A percentile compares a stretch with the other conserved stretches of the same genome.
Conservation (phyloP, 2,797 vertebrate species). For the Syngnathus rostellatus region DNA sequence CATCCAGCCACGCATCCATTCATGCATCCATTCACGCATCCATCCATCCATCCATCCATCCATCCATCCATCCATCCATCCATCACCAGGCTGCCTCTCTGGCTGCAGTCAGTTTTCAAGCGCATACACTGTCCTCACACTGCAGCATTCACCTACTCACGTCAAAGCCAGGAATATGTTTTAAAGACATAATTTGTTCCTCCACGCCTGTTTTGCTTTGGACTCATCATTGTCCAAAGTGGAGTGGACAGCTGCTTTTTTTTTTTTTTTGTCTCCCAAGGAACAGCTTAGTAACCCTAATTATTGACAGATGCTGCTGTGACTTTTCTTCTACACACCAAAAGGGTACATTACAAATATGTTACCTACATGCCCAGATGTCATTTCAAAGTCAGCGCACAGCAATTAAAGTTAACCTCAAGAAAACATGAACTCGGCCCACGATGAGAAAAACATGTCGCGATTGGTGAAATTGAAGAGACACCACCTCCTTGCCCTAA, state of each 20-base stretch:
- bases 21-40: too few relatives aligned
- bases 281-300: slow-evolving; percentile 4
- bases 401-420: slow-evolving; percentile 43
- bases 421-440: slow-evolving; percentile 48
- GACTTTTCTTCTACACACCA: slow-evolving; percentile 12
- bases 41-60: neutral
- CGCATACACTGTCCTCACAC: neutral
- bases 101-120: neutral
- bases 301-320: slow-evolving; percentile 25
- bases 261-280: neutral
- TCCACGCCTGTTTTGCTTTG: neutral
- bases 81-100: neutral
- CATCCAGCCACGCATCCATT: neutral
- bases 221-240: neutral
- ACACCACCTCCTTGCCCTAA: slow-evolving; percentile 16
- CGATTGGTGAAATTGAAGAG: slow-evolving; percentile 27
- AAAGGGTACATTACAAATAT: slow-evolving; percentile 9
- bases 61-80: neutral
- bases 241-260: slow-evolving; percentile 6
- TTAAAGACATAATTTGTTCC: slow-evolving; percentile 4
- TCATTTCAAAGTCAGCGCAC: slow-evolving; percentile 32
- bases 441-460: slow-evolving; percentile 47
- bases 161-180: neutral
- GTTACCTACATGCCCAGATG: slow-evolving; percentile 24
- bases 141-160: neutral